These are phyloP conservation scores for Taenioides sp. DNA, from an alignment of 2,797 vertebrate species.

Conservation along the genomic window DNA sequence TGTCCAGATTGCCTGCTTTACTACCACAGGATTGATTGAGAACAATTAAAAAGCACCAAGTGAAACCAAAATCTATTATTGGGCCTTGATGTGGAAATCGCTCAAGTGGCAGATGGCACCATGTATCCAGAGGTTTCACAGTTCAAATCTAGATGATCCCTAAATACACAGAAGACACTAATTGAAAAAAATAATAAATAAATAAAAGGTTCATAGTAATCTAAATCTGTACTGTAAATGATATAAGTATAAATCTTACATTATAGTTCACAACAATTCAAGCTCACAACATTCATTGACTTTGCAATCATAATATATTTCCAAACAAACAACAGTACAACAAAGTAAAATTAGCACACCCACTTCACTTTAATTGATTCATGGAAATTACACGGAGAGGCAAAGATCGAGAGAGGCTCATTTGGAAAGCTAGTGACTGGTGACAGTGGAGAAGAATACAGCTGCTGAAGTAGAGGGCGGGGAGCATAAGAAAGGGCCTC, in stretches of 20 bases:
- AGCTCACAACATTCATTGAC: not conserved
- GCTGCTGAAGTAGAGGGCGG: constrained; percentile 23
- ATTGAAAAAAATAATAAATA: no score
- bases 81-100: not conserved
- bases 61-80: not conserved
- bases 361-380: constrained; percentile 42
- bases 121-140: not conserved
- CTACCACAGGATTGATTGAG: no score
- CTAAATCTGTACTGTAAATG: no score
- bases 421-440: constrained; percentile 54
- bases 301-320: not conserved
- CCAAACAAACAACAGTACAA: not conserved
- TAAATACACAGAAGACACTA: not conserved
- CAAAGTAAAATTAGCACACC: constrained; percentile 56
- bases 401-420: constrained; percentile 40
- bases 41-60: not conserved
- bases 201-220: no score
- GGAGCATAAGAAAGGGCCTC: constrained; percentile 26
- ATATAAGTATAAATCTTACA: not conserved
- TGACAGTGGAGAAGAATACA: constrained; percentile 34
- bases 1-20: no score
- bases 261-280: not conserved
- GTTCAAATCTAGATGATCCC: not conserved
- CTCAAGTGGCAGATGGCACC: not conserved
- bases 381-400: constrained; percentile 56